phyloP scores from a whole-genome alignment of 1,140 invertebrate genomes.

The Eueides isabella region DNA sequence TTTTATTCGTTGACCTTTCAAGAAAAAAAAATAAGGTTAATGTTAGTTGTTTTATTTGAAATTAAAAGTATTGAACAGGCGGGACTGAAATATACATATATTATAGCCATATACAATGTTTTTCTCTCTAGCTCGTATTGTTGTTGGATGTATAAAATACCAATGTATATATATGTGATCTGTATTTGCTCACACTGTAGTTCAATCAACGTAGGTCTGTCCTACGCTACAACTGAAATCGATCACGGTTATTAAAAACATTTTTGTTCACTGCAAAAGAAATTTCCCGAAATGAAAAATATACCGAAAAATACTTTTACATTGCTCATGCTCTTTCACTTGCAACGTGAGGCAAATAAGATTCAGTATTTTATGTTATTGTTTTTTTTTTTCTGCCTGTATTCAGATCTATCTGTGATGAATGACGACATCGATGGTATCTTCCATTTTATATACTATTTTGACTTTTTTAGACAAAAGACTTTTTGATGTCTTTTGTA shows the following conservation, averaged over 20 bases:
- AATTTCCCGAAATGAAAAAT: neutral
- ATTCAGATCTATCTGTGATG: neutral
- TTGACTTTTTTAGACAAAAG: too few species aligned
- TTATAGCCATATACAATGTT: too few species aligned
- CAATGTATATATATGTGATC: neutral
- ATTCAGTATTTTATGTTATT: neutral
- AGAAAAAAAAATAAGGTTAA: too few species aligned
- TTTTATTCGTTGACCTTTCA: too few species aligned
- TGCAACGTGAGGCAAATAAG: neutral
- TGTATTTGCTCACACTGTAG: neutral
- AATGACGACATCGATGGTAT: neutral
- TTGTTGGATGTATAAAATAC: neutral
- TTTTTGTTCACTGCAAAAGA: neutral
- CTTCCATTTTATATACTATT: too few species aligned
- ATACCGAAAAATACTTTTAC: neutral
- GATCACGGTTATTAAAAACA: constrained; percentile 1
- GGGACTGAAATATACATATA: too few species aligned
- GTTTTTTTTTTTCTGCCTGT: neutral
- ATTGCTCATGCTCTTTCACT: constrained; percentile 1
- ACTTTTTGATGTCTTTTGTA: too few species aligned
- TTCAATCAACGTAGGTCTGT: neutral
- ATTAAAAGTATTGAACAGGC: too few species aligned
- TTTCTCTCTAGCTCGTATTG: too few species aligned
- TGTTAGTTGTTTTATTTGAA: too few species aligned
- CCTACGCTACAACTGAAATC: neutral